Conservation (phyloP, 2,113 vertebrate genomes). For the Corythornis vintsioides region DNA sequence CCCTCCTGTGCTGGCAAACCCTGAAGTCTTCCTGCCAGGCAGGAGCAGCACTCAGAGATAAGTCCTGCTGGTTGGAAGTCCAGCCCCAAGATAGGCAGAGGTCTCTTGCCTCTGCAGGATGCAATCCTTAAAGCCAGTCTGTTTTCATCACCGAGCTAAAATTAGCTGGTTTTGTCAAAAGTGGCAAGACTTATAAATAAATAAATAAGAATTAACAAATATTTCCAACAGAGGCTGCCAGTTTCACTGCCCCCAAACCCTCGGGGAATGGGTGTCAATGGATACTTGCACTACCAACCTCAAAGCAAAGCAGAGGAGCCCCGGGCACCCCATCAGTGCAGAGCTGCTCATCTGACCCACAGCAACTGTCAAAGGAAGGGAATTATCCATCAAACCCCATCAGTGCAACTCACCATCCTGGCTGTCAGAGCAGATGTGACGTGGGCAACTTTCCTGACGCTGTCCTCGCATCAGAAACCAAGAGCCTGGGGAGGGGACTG, state of each 20-base stretch:
- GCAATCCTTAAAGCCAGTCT: conserved; percentile 16
- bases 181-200: conserved; percentile 10
- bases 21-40: background rate
- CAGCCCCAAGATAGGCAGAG: background rate
- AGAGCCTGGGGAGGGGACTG: background rate
- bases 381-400: background rate
- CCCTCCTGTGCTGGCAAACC: background rate
- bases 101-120: background rate
- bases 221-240: background rate
- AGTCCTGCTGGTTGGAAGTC: background rate
- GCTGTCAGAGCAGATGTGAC: background rate
- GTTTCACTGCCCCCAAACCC: background rate
- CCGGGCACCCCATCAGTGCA: background rate
- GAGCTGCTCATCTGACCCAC: fast-evolving
- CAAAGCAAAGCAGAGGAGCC: background rate
- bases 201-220: background rate
- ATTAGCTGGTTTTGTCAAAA: conserved; percentile 50
- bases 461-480: background rate
- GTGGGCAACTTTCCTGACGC: fast-evolving
- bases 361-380: background rate
- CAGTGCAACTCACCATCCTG: fast-evolving
- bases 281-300: background rate
- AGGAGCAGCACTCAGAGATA: background rate
- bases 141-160: conserved; percentile 62
- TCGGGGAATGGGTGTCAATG: background rate